These are phyloP conservation scores for Aphaenogaster floridana DNA, from an alignment of 1,140 invertebrate genomes.

Conservation along the genomic window DNA sequence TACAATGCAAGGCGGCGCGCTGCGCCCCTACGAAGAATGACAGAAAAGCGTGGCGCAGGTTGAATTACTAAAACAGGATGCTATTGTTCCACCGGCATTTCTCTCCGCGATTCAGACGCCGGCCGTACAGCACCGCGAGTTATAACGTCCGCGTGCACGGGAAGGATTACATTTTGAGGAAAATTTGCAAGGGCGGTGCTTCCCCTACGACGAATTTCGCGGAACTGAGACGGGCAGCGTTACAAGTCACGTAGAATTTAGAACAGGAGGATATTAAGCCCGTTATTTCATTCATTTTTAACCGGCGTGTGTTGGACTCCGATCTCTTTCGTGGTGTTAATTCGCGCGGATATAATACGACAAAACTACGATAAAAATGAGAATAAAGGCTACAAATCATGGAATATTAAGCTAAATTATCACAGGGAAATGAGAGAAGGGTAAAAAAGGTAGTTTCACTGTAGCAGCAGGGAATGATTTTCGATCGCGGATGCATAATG, in stretches of 20 bases:
- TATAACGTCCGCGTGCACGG: slow-evolving; percentile 54
- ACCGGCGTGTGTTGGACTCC: not conserved
- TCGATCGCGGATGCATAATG: not conserved
- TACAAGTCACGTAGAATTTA: slow-evolving; percentile 57
- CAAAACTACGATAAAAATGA: not conserved
- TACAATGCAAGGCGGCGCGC: slow-evolving; percentile 17
- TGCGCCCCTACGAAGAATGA: slow-evolving; percentile 48
- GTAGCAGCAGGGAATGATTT: not conserved
- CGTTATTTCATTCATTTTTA: slow-evolving; percentile 59
- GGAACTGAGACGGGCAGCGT: slow-evolving; percentile 47
- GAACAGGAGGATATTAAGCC: slow-evolving; percentile 47
- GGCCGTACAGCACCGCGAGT: slow-evolving; percentile 58
- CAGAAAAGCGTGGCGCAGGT: slow-evolving; percentile 60
- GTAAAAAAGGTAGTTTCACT: not conserved
- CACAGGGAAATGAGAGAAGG: too few relatives aligned
- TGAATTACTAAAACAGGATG: slow-evolving; percentile 65
- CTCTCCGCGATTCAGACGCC: slow-evolving; percentile 63
- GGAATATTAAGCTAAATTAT: slow-evolving; percentile 9
- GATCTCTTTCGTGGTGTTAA: slow-evolving; percentile 35
- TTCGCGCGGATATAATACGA: not conserved
- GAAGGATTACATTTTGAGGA: slow-evolving; percentile 65
- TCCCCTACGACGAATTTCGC: slow-evolving; percentile 55
- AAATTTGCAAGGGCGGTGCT: slow-evolving; percentile 60
- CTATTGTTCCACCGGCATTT: slow-evolving; percentile 56
- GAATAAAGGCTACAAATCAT: not conserved